phyloP scores from a whole-genome alignment of 2,888 invertebrate species.

The Drosophila macrospina region DNA sequence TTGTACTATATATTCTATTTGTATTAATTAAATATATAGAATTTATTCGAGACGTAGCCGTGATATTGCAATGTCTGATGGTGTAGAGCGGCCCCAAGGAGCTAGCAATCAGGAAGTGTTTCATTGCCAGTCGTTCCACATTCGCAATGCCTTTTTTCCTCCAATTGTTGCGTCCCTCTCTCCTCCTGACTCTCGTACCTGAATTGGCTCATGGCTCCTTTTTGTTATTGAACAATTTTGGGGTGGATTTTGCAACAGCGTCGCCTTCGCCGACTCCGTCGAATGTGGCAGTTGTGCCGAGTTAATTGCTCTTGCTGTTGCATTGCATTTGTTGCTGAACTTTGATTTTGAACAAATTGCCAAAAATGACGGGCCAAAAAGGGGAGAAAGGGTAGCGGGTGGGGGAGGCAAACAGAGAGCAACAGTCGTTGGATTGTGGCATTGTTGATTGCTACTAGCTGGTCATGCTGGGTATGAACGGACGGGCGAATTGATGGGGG shows the following conservation, averaged over 20 bases:
- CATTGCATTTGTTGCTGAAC: constrained; percentile 77
- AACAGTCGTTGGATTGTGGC: constrained; percentile 70
- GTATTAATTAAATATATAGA: background rate
- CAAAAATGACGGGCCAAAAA: constrained; percentile 55
- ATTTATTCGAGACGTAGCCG: background rate
- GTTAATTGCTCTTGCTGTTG: constrained; percentile 79
- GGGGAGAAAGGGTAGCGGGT: constrained; percentile 15
- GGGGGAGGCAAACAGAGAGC: constrained; percentile 37
- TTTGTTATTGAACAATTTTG: constrained; percentile 67
- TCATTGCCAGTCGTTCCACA: constrained; percentile 52
- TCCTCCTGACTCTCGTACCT: constrained; percentile 57
- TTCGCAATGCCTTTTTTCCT: constrained; percentile 48
- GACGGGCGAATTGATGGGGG: background rate
- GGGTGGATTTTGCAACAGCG: constrained; percentile 76
- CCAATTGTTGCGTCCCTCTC: constrained; percentile 77
- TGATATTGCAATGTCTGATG: constrained; percentile 1
- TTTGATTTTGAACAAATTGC: constrained; percentile 79
- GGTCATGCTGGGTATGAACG: constrained; percentile 19
- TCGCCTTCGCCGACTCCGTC: constrained; percentile 30
- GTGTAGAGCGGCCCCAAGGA: constrained; percentile 44
- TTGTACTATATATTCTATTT: background rate
- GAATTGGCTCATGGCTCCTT: constrained; percentile 76
- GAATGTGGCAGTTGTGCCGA: constrained; percentile 77
- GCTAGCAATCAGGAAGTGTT: constrained; percentile 79
- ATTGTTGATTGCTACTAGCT: constrained; percentile 62